Conservation (phyloP, 2,113 vertebrate species). For the Erythrolamprus reginae region DNA sequence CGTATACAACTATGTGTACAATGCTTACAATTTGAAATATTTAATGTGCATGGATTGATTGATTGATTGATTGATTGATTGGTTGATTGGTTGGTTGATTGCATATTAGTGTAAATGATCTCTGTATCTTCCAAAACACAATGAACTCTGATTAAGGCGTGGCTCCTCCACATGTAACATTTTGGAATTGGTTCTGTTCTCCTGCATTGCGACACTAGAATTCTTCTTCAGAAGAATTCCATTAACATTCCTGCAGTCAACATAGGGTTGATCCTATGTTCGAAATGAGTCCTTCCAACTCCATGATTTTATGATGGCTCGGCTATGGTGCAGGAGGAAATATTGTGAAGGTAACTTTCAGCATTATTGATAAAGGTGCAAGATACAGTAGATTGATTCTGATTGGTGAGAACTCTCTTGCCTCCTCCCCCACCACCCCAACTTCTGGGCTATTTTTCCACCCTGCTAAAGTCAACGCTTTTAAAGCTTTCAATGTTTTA, state of each 20-base stretch:
- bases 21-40: neutral
- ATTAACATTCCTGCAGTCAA: neutral
- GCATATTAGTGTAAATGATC: neutral
- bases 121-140: neutral
- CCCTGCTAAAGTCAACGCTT: neutral
- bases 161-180: neutral
- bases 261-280: neutral
- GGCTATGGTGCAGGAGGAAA: neutral
- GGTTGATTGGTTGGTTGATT: neutral
- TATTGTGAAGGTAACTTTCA: neutral
- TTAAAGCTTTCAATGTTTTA: neutral
- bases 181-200: neutral
- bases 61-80: neutral
- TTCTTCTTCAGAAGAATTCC: neutral
- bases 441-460: neutral
- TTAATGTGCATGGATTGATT: slow-evolving; percentile 1
- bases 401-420: neutral
- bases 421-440: neutral
- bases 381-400: neutral
- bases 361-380: neutral
- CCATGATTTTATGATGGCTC: neutral
- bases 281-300: neutral
- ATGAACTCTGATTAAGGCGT: slow-evolving; percentile 43
- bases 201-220: neutral
- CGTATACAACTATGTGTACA: neutral